A percentile compares a stretch with the other conserved stretches of the same genome.
Evolutionary conservation across 2,888 invertebrate genomes (phyloP).

Genomic region (Ornithoptera priamus): DNA sequence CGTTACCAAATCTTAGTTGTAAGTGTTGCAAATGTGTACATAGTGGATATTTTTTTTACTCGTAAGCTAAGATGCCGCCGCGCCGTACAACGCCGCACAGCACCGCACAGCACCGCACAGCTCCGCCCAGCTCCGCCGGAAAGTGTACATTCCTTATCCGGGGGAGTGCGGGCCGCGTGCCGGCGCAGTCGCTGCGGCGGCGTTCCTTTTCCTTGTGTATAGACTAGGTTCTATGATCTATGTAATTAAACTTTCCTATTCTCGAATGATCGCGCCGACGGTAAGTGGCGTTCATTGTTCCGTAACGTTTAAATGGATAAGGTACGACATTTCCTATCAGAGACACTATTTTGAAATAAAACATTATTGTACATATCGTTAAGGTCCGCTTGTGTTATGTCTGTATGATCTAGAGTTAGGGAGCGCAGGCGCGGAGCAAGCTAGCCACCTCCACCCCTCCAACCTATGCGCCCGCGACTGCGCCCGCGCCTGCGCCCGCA

Average conservation of each 20-base stretch:
- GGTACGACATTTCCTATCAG: constrained; percentile 38
- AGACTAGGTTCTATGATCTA: neutral
- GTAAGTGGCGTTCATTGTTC: neutral
- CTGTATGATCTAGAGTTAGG: constrained; percentile 26
- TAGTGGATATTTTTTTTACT: constrained; percentile 42
- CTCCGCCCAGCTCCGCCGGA: neutral
- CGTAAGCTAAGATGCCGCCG: constrained; percentile 6
- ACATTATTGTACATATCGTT: constrained; percentile 15
- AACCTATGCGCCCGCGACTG: neutral
- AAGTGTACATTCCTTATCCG: neutral
- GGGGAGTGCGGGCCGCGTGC: neutral
- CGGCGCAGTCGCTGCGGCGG: neutral
- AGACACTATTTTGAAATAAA: constrained; percentile 55
- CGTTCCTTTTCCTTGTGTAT: neutral
- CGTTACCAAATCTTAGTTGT: constrained; percentile 45
- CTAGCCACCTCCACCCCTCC: neutral
- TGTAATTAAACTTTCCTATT: constrained; percentile 18
- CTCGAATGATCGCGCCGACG: neutral
- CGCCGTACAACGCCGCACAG: neutral
- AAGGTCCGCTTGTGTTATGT: neutral
- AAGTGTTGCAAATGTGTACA: constrained; percentile 53
- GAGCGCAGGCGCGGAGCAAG: constrained; percentile 45
- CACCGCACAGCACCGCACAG: neutral
- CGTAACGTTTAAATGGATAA: constrained; percentile 1
- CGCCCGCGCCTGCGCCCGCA: neutral